Percentiles rank a stretch among this genome's conserved stretches.
Conservation (phyloP, 2,113 vertebrate genomes). For the Benthochromis sp. region DNA sequence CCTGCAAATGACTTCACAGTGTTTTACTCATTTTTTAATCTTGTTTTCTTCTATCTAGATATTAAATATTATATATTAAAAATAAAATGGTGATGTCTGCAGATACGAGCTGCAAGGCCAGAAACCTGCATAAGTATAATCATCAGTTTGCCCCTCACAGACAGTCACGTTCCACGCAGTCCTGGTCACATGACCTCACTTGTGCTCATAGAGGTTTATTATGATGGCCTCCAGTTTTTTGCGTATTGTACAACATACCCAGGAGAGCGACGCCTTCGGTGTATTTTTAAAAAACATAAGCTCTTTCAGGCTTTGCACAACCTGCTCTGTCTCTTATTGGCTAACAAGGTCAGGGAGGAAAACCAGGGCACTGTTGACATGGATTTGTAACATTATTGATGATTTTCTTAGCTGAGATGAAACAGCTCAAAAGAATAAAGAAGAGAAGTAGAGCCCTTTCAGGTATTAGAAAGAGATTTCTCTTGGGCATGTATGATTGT, state of each 20-base stretch:
- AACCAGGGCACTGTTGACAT: background rate
- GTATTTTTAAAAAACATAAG: background rate
- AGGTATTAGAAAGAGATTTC: background rate
- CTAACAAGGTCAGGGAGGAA: background rate
- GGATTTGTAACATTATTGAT: background rate
- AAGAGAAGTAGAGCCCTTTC: background rate
- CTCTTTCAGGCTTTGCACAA: background rate
- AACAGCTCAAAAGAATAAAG: background rate
- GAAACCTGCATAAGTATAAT: background rate
- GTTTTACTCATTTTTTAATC: background rate
- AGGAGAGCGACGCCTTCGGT: background rate
- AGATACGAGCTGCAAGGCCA: accelerated
- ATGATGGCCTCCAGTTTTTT: background rate
- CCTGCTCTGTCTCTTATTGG: background rate
- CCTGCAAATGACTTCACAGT: background rate
- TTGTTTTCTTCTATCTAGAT: background rate
- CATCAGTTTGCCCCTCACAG: background rate
- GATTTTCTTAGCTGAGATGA: background rate
- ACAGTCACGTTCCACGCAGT: background rate
- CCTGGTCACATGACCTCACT: background rate
- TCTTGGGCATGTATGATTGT: background rate
- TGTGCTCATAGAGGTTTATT: background rate
- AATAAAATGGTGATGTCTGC: background rate
- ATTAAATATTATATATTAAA: background rate
- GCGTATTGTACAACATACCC: background rate